Conservation (phyloP, 37 sponge, comb jelly and placozoan species). For the Mnemiopsis leidyi region DNA sequence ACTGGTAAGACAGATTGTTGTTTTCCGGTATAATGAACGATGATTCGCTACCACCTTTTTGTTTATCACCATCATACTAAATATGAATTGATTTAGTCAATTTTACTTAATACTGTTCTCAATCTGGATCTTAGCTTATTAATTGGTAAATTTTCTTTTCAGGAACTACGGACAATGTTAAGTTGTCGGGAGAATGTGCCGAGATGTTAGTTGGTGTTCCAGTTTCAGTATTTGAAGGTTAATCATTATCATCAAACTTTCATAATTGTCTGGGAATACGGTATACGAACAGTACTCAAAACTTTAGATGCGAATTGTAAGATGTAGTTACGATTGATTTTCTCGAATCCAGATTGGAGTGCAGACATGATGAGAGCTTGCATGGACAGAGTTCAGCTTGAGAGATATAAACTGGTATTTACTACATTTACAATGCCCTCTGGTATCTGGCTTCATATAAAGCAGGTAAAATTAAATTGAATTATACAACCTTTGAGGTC, state of each 20-base stretch:
- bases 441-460: slow-evolving; percentile 51
- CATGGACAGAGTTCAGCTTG: slow-evolving; percentile 29
- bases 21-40: too few species aligned
- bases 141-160: background rate
- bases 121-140: background rate
- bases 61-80: too few species aligned
- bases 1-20: slow-evolving; percentile 58
- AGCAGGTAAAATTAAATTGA: background rate
- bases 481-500: too few species aligned
- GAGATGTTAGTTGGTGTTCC: slow-evolving; percentile 51
- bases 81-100: too few species aligned
- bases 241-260: background rate
- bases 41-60: too few species aligned
- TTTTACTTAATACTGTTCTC: too few species aligned
- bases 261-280: background rate
- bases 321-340: too few species aligned
- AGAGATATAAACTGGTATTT: slow-evolving; percentile 33
- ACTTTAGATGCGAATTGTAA: too few species aligned
- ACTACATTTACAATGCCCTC: slow-evolving; percentile 17
- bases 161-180: slow-evolving; percentile 40
- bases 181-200: slow-evolving; percentile 45
- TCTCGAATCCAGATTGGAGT: slow-evolving; percentile 34
- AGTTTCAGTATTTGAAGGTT: slow-evolving; percentile 58
- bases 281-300: too few species aligned
- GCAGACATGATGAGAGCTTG: background rate